Evolutionary conservation across 2,113 vertebrate genomes (phyloP), one percentile per base, ranked within the genome.

Genomic region (Calonectris borealis): DNA sequence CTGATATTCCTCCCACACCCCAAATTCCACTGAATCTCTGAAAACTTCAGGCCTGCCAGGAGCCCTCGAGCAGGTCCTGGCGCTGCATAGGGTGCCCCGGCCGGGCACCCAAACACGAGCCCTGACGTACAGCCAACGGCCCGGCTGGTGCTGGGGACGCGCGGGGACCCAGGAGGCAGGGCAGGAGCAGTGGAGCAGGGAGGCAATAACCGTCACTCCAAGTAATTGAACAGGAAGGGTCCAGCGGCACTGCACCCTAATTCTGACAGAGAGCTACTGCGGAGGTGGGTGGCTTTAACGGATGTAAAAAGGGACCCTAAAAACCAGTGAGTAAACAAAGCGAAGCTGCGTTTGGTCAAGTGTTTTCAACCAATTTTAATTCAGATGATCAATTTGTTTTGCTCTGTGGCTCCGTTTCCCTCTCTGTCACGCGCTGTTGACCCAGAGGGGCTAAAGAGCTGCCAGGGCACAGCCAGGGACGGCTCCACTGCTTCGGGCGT

Each of bases 41-140:
- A 5, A 7, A 11, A 9, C 1, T 4, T 22, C 46, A 22, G 1
- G 22, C 11, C 49, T 46, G 68, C 10, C 69, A 21, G 6, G 1
- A 86, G 77, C 48, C 55, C 84, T 19, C 7, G 5, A 2, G 25
- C 61, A 31, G 40, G 26, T 16, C 55, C 62, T 34, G 14, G 7
- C 0, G 12, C 44, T 17, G 60, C 13, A 3, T 6, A 5, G 5
- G n/a, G n/a, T n/a, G n/a, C 46, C 57, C 31, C 8, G 6, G 29
- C 1, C 4, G 20, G 36, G 21, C 70, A 3, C 40, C 40, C 40
- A 40, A 40, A 11, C 5, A 1, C 1, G 11, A 6, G n/a, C 49
- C 31, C 48, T 13, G 24, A 16, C 36, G 2, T 4, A 22, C 49
- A 27, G n/a, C n/a, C 1, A 7, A 27, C n/a, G 3, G n/a, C 48